A percentile compares a stretch with the other conserved stretches of the same genome.
Evolutionary conservation across 1,140 invertebrate species (phyloP).

Genomic region (Piezodorus guildinii): DNA sequence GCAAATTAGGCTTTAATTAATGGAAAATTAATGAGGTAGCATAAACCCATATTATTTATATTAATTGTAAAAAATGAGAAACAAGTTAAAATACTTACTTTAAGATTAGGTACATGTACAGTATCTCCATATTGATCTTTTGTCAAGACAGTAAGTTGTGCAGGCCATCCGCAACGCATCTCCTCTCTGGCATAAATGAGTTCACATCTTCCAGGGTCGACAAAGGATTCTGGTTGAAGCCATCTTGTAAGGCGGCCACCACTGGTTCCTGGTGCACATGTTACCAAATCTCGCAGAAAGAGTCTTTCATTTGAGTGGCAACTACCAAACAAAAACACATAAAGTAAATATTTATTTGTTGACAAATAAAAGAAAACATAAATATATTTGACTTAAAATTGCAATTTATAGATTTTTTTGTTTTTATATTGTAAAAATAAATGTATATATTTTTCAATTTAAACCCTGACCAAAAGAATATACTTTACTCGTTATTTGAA

Average conservation of each 20-base stretch:
- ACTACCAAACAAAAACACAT: constrained; percentile 33
- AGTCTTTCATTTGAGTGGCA: constrained; percentile 81
- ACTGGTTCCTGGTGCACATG: constrained; percentile 70
- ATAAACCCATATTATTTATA: neutral
- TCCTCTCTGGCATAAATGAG: constrained; percentile 56
- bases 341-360: no score
- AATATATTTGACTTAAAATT: no score
- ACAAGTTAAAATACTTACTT: constrained; percentile 41
- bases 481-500: no score
- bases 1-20: neutral
- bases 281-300: constrained; percentile 87
- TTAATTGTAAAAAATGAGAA: neutral
- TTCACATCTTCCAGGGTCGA: constrained; percentile 79
- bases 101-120: constrained; percentile 72
- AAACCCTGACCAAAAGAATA: no score
- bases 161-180: constrained; percentile 68
- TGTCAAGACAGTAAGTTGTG: constrained; percentile 69
- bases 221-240: constrained; percentile 84
- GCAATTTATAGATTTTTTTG: no score
- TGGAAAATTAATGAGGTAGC: neutral
- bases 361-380: no score
- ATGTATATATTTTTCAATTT: no score
- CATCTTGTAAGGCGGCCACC: constrained; percentile 85
- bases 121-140: constrained; percentile 86
- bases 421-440: no score